Base-by-base conservation (phyloP, 2,797 vertebrate species). In the Nyctalus aviator region DNA sequence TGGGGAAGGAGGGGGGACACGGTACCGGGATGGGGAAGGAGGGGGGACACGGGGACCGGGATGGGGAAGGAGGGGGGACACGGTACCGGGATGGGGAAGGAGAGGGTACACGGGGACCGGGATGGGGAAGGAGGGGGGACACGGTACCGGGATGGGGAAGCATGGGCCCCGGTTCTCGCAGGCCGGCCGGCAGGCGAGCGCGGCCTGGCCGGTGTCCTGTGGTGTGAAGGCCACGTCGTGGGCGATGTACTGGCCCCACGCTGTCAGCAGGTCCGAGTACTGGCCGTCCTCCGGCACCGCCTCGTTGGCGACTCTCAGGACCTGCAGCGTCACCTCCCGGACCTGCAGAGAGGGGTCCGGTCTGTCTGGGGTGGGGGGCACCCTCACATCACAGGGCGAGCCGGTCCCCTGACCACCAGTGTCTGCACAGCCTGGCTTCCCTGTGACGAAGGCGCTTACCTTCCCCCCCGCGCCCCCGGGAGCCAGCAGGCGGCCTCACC, bases 191-290 rank as follows among this genome's bases (percentile, higher is more conserved):
- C 99, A 99, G 75, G 99, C 97, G 62, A 98, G 97, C 0, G 96
- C n/a, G 0, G 94, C 90, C 37, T 41, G 96, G 53, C 97, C 97
- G 48, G 96, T 96, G 96, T 98, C 99, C 97, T 99, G 99, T 1
- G 99, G 99, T 4, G 99, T 99, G 83, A 99, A 99, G 25, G 99
- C 97, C 4, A 99, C 97, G 96, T 99, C 99, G 11, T 99, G 99
- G 96, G 97, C 98, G 8, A 99, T 98, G 90, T 99, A 99, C 95
- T 99, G 99, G 27, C 99, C 99, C 99, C 99, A 99, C 6, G 98
- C 99, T 94, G 98, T 99, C 94, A 99, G 97, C 97, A 99, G 97
- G 35, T 99, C 99, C 7, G 99, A 99, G 94, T 99, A 99, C 8
- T 89, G 44, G 0, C 98, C 95, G 48, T 99, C 99, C 35, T 98